phyloP scores from a whole-genome alignment of 37 sponge, comb jelly and placozoan genomes.

The Hormiphora californensis region DNA sequence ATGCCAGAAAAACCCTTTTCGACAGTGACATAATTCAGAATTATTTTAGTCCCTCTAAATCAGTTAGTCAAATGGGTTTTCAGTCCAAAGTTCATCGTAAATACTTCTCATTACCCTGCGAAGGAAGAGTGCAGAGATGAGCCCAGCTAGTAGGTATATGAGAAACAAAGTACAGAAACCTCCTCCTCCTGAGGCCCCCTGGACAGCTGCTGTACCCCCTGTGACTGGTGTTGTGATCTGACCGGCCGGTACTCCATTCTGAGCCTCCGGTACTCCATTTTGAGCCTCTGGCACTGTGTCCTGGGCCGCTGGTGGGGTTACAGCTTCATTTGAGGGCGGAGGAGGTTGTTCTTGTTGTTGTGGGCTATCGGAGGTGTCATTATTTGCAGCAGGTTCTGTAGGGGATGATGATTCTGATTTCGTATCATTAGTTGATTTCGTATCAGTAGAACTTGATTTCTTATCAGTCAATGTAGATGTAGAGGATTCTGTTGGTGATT shows the following conservation, averaged over 20 bases:
- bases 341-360: too few species aligned
- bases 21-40: too few species aligned
- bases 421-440: too few species aligned
- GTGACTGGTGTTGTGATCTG: not conserved
- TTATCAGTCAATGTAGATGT: too few species aligned
- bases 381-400: not conserved
- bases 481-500: not conserved
- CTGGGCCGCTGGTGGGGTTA: not conserved
- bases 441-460: too few species aligned
- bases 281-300: not conserved
- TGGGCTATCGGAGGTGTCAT: too few species aligned
- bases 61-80: too few species aligned
- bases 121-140: slow-evolving; percentile 4
- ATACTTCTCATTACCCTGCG: not conserved
- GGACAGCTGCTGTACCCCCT: not conserved
- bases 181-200: not conserved
- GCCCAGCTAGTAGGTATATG: slow-evolving; percentile 19
- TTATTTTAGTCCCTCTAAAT: too few species aligned
- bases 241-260: not conserved
- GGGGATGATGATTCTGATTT: not conserved
- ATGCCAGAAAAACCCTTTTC: too few species aligned
- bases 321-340: not conserved
- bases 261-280: too few species aligned
- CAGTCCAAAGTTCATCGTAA: slow-evolving; percentile 13
- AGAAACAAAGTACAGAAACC: not conserved